Evolutionary conservation across 2,888 invertebrate species (phyloP), one percentile per base, ranked within the genome.

Genomic region (Hedychridium roseum): DNA sequence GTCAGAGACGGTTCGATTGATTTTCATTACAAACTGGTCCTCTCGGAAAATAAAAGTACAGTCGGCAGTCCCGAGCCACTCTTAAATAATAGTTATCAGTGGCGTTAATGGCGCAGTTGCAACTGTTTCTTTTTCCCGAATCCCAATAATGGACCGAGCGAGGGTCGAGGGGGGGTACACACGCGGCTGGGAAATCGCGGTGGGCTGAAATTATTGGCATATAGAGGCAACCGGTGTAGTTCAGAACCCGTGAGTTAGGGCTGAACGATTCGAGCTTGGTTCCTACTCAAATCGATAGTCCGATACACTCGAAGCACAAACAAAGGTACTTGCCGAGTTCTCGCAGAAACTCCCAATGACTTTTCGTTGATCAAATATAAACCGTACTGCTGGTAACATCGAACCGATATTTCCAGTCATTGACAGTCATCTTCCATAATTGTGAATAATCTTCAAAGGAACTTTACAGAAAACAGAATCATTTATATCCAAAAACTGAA

Each of bases 61-160:
- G 7, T 14, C 18, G 12, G 36, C 11, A 20, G 4, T 5, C 23
- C 9, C 23, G 9, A 28, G 32, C 38, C 39, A 44, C 46, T 16
- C 63, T 63, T 63, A 63, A 63, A 63, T 63, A 62, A 63, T 38
- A 43, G 57, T 63, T 63, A 63, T 63, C 63, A 57, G 57, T 55
- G 51, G 53, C 55, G 53, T 60, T 63, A 63, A 63, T 63, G 63
- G 63, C 51, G 35, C 36, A 3, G 43, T 28, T 21, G 50, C 53
- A 57, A 57, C 59, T 62, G 59, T 62, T n/a, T n/a, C n/a, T n/a
- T 63, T 63, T 60, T 62, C 54, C 60, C 47, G 49, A 23, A 21
- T 43, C 26, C 63, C 53, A 55, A 63, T 60, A 63, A 63, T 54
- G 46, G 52, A 6, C 23, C n/a, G n/a, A n/a, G 23, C 23, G 5